phyloP scores from a whole-genome alignment of 64 coral and sea anemone species.

The Catalaphyllia jardinei region DNA sequence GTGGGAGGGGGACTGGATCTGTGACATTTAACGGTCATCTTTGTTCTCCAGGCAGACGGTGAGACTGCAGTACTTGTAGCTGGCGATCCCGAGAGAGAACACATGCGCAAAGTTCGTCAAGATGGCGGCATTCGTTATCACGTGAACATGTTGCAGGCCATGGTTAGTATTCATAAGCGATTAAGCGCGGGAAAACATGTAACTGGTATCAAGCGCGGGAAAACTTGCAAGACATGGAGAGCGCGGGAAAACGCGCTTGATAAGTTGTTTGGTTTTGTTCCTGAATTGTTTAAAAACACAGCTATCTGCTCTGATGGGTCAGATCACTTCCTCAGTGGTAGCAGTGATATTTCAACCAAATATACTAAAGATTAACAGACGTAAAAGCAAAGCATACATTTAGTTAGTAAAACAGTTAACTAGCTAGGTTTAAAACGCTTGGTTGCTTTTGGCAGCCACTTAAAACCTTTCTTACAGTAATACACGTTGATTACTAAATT shows the following conservation, averaged over 20 bases:
- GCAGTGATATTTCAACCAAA: no score
- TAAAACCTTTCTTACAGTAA: not conserved
- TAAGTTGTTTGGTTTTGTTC: no score
- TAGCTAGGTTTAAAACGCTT: not conserved
- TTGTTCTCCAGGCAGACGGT: constrained; percentile 51
- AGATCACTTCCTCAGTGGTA: no score
- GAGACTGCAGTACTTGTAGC: constrained; percentile 55
- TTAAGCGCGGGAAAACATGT: not conserved
- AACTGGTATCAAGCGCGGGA: not conserved
- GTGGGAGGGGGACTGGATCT: no score
- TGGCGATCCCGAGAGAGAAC: constrained; percentile 62
- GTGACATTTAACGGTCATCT: not conserved
- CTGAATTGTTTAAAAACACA: no score
- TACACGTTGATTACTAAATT: not conserved
- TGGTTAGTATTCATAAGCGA: constrained; percentile 34
- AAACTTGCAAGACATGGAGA: no score
- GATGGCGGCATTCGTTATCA: constrained; percentile 65
- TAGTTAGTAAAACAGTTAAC: no score
- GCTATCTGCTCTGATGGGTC: no score
- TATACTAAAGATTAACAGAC: no score
- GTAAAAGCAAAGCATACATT: no score
- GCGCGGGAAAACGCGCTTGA: no score
- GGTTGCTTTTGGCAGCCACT: not conserved
- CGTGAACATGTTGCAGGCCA: constrained; percentile 40
- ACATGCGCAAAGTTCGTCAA: constrained; percentile 56